Conservation (phyloP, 2,113 vertebrate genomes). For the Columbina picui region DNA sequence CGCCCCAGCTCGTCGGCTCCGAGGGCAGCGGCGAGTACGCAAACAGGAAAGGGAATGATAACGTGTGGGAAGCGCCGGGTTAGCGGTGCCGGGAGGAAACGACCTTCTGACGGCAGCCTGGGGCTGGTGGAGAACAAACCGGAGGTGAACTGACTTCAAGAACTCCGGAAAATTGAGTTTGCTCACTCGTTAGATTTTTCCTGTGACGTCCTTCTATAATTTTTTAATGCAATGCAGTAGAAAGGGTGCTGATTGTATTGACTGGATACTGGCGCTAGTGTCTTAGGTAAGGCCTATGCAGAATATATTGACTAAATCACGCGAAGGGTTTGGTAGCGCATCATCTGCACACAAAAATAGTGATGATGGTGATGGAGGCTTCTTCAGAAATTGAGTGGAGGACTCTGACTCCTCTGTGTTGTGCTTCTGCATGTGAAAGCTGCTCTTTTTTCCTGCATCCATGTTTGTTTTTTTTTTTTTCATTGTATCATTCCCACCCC, state of each 20-base stretch:
- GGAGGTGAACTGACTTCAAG: not conserved
- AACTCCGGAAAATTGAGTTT: not conserved
- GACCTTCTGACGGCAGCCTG: not conserved
- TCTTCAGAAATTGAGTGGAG: not conserved
- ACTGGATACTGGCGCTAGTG: not conserved
- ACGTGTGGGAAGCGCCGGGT: constrained; percentile 4
- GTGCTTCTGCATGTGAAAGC: not conserved
- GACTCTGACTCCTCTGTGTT: not conserved
- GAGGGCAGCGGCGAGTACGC: not conserved
- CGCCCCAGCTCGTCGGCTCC: not conserved
- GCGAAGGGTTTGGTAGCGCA: not conserved
- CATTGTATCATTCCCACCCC: not conserved
- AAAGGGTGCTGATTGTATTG: not conserved
- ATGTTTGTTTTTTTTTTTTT: not conserved
- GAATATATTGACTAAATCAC: not conserved
- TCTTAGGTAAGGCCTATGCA: not conserved
- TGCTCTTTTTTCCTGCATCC: not conserved
- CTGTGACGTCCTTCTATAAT: not conserved
- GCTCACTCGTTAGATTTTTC: not conserved
- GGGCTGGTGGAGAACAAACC: not conserved
- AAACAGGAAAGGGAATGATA: constrained; percentile 46
- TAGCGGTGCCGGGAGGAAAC: not conserved
- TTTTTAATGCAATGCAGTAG: not conserved
- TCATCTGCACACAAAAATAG: not conserved
- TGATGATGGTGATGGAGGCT: not conserved